Conservation (phyloP, 35 echinoderm and acorn worm species). For the Strongylocentrotus purpuratus region DNA sequence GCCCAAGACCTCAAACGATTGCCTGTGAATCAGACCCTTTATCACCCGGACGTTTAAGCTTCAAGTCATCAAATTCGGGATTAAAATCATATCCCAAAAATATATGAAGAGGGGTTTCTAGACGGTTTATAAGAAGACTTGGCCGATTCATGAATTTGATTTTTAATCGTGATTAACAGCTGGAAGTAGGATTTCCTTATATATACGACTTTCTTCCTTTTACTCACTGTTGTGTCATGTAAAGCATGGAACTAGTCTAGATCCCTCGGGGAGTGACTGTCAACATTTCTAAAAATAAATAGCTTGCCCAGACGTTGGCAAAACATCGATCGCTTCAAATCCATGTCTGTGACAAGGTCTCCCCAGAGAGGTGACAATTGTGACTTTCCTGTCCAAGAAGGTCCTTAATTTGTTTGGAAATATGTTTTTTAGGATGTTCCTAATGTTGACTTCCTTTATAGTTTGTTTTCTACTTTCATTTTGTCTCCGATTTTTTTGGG, state of each 20-base stretch:
- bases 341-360: background rate
- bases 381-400: background rate
- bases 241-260: background rate
- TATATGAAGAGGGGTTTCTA: background rate
- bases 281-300: background rate
- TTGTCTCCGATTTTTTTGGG: no score
- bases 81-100: background rate
- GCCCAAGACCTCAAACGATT: background rate
- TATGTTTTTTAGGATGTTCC: background rate
- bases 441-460: background rate
- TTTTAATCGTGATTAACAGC: background rate
- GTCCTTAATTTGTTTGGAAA: background rate
- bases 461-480: background rate
- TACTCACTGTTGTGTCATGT: background rate
- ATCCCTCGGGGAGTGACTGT: constrained; percentile 1
- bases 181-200: background rate
- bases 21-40: background rate
- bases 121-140: background rate
- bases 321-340: background rate
- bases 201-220: constrained; percentile 1
- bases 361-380: background rate
- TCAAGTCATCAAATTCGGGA: background rate
- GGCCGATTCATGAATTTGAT: background rate
- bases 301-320: background rate
- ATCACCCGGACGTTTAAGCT: background rate